phyloP scores from a whole-genome alignment of 2,888 invertebrate species.

The Malthinus seriepunctatus region DNA sequence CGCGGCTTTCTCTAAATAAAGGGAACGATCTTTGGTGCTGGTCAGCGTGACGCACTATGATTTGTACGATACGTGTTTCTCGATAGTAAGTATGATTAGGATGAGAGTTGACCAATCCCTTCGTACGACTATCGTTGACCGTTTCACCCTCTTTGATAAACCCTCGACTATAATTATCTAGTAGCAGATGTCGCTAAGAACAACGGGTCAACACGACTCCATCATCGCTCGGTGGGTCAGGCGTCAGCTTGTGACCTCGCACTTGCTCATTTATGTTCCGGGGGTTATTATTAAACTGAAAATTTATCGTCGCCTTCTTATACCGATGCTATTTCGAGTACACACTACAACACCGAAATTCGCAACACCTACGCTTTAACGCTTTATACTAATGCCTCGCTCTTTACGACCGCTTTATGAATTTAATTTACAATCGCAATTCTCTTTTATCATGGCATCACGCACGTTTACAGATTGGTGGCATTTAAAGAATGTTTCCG shows the following conservation, averaged over 20 bases:
- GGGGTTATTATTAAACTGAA: conserved; percentile 53
- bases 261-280: conserved; percentile 49
- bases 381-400: conserved; percentile 28
- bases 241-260: conserved; percentile 56
- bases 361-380: conserved; percentile 27
- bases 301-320: conserved; percentile 49
- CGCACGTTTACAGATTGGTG: conserved; percentile 20
- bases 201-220: conserved; percentile 50
- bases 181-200: conserved; percentile 46
- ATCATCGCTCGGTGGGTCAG: conserved; percentile 41
- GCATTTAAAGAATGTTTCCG: conserved; percentile 18
- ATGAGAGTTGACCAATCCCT: conserved; percentile 20
- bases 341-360: conserved; percentile 46
- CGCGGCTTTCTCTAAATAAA: conserved; percentile 47
- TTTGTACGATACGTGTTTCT: conserved; percentile 53
- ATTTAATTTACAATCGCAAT: conserved; percentile 42
- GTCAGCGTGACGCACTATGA: conserved; percentile 52
- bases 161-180: conserved; percentile 49
- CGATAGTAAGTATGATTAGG: conserved; percentile 35
- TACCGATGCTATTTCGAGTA: conserved; percentile 31
- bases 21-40: conserved; percentile 44
- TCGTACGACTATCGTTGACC: conserved; percentile 15
- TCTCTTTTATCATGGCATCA: conserved; percentile 36
- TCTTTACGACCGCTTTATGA: conserved; percentile 39
- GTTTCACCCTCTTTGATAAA: conserved; percentile 25